These are phyloP conservation scores for Lasiommata megera DNA, from an alignment of 2,888 invertebrate genomes.

Conservation along the genomic window DNA sequence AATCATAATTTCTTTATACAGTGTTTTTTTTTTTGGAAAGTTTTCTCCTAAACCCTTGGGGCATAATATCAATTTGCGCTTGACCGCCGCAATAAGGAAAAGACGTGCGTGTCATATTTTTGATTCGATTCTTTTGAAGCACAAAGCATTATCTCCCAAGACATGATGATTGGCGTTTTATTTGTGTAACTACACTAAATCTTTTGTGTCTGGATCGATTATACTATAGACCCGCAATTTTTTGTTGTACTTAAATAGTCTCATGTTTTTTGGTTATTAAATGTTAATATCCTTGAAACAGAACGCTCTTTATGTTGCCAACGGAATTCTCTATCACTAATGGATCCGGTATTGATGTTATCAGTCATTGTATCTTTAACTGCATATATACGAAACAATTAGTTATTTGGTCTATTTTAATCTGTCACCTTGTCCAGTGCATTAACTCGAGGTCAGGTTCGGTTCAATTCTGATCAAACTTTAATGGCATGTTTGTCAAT, in stretches of 20 bases:
- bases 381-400: no score
- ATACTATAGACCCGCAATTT: slow-evolving; percentile 52
- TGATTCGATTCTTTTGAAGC: slow-evolving; percentile 21
- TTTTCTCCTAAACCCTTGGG: slow-evolving; percentile 1
- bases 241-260: slow-evolving; percentile 32
- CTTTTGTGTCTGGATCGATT: slow-evolving; percentile 44
- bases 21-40: not conserved
- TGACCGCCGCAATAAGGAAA: slow-evolving; percentile 10
- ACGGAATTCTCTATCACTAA: not conserved
- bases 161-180: slow-evolving; percentile 53
- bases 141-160: slow-evolving; percentile 20
- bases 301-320: slow-evolving; percentile 19
- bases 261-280: slow-evolving; percentile 26
- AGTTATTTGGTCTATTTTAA: no score
- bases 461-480: no score
- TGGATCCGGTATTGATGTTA: not conserved
- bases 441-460: no score
- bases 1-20: no score
- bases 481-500: no score
- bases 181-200: slow-evolving; percentile 39
- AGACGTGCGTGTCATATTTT: slow-evolving; percentile 19
- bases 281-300: slow-evolving; percentile 34
- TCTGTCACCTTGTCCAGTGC: no score
- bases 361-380: no score
- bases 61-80: slow-evolving; percentile 10